Evolutionary conservation across 2,113 vertebrate genomes (phyloP), one percentile per base, ranked within the genome.

Genomic region (Cynopterus brachyotis): DNA sequence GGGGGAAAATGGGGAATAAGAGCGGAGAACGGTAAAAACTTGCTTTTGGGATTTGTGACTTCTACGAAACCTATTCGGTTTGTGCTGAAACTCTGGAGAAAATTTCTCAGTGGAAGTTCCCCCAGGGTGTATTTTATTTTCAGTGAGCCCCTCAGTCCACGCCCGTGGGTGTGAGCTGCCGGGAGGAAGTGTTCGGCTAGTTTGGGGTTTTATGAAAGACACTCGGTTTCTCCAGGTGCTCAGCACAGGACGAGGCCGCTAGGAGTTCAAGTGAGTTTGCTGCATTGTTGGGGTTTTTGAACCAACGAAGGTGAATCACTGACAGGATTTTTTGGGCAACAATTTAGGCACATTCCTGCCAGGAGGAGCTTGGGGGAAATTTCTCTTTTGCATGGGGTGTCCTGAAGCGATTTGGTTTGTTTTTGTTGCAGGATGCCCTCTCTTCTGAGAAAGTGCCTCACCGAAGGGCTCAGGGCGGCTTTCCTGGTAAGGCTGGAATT

Each of bases 51-150:
- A 81, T 92, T 57, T 72, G 5, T 20, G 0, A 47, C 53, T 80
- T 93, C 37, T 42, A 40, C 66, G 92, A 91, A 80, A 81, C 69
- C 70, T 66, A 66, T 26, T 91, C 62, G 78, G 35, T 75, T 95
- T 70, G 94, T 87, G 35, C 60, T 35, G 45, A 75, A 60, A 66
- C 45, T n/a, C 13, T 0, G 42, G 30, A 69, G 79, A 32, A 45
- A 83, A 70, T 9, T 57, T 76, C 70, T 59, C 11, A 3, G 8
- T 45, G 9, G 20, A 50, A 5, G 24, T 37, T 70, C 30, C 55
- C 37, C 3, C 26, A 13, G 50, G 57, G 20, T 72, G 1, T 32
- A 13, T 85, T 45, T 81, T 64, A 32, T 82, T 50, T 84, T 57
- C 70, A 7, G 2, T 10, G 20, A 53, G 60, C 55, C 15, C 19